Conservation (phyloP, 2,113 vertebrate genomes). For the Nesogale talazaci region DNA sequence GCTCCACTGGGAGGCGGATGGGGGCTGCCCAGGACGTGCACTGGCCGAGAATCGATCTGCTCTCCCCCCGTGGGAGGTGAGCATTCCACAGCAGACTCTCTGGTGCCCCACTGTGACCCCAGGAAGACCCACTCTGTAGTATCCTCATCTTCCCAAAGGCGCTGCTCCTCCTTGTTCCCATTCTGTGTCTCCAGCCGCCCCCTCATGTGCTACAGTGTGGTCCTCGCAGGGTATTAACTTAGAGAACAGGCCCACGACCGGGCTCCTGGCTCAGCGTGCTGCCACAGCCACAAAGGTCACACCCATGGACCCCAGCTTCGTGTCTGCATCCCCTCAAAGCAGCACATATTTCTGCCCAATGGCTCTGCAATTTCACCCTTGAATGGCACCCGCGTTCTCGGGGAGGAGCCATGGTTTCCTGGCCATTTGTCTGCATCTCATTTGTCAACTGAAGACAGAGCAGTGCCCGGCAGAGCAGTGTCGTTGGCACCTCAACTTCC, state of each 20-base stretch:
- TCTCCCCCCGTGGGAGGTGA: background rate
- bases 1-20: background rate
- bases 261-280: background rate
- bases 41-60: background rate
- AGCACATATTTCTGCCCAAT: background rate
- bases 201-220: background rate
- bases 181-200: background rate
- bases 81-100: background rate
- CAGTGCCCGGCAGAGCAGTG: background rate
- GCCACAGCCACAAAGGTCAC: background rate
- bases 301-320: background rate
- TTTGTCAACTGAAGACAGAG: constrained; percentile 49
- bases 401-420: background rate
- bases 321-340: background rate
- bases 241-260: background rate
- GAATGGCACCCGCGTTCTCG: constrained; percentile 45
- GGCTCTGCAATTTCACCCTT: constrained; percentile 50
- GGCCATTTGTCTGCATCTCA: constrained; percentile 53
- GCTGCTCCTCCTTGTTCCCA: no score
- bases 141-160: background rate
- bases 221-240: accelerated
- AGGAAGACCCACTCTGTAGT: background rate
- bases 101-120: background rate
- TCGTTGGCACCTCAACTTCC: background rate
- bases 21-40: background rate